Conservation (phyloP, 1,140 invertebrate genomes). For the Limonius californicus region DNA sequence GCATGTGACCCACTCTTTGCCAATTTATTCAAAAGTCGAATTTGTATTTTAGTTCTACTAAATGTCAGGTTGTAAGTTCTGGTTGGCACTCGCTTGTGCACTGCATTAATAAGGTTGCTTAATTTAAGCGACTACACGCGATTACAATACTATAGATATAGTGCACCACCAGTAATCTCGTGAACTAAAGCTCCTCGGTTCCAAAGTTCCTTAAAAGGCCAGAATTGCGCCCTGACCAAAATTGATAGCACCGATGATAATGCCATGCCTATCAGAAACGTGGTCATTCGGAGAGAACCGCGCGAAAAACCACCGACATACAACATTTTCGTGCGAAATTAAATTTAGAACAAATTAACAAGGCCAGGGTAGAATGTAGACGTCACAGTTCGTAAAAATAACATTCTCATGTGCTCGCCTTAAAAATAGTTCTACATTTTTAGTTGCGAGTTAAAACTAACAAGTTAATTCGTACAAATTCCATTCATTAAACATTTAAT, state of each 20-base stretch:
- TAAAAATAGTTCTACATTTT: constrained; percentile 28
- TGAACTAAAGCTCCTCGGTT: not conserved
- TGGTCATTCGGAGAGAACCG: not conserved
- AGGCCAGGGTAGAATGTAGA: constrained; percentile 28
- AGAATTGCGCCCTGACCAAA: no score
- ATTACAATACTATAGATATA: not conserved
- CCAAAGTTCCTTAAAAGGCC: not conserved
- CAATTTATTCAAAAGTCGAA: constrained; percentile 22
- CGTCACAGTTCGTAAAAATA: constrained; percentile 33
- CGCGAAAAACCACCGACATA: not conserved
- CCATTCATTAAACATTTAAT: constrained; percentile 15
- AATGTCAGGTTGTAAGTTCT: constrained; percentile 21
- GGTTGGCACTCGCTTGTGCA: constrained; percentile 11
- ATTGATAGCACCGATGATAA: no score
- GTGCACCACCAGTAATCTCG: no score
- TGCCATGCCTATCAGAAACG: no score
- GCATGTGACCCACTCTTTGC: constrained; percentile 24
- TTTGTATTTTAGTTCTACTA: constrained; percentile 21
- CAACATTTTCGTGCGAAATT: not conserved
- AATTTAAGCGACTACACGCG: not conserved
- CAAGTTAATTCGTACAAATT: constrained; percentile 3
- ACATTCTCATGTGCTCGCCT: constrained; percentile 28
- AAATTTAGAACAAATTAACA: constrained; percentile 16
- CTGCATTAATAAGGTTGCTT: not conserved
- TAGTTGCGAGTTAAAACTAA: constrained; percentile 4